Percentiles rank a stretch among this genome's conserved stretches.
phyloP scores from a whole-genome alignment of 2,113 vertebrate species.

The Megaceryle maxima region DNA sequence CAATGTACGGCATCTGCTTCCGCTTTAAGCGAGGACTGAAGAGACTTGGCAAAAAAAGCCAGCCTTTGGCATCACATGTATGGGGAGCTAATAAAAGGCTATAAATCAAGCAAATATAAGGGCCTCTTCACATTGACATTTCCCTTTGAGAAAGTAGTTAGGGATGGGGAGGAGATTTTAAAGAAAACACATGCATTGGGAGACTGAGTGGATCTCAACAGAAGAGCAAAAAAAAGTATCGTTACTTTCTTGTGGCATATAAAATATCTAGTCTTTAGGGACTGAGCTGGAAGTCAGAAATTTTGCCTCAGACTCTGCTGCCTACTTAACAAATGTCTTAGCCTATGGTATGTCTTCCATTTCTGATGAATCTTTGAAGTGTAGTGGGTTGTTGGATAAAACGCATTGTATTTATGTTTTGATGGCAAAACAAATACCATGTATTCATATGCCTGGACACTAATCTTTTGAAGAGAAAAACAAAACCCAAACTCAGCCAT shows the following conservation, averaged over 20 bases:
- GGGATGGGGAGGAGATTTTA: conserved; percentile 26
- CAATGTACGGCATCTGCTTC: conserved; percentile 41
- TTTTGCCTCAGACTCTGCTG: background rate
- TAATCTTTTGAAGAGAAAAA: conserved; percentile 54
- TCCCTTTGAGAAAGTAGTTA: conserved; percentile 48
- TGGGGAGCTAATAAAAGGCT: conserved; percentile 40
- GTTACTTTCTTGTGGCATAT: background rate
- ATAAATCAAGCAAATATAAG: conserved; percentile 43
- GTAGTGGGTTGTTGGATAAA: background rate
- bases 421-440: conserved; percentile 43
- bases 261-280: background rate
- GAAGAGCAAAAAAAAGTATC: background rate
- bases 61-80: conserved; percentile 37
- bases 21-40: conserved; percentile 45
- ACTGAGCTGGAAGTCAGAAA: background rate
- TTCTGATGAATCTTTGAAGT: conserved; percentile 13
- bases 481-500: conserved; percentile 30
- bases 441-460: conserved; percentile 39
- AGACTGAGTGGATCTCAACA: background rate
- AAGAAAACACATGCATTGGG: conserved; percentile 39
- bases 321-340: background rate
- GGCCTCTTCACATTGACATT: conserved; percentile 49
- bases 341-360: background rate
- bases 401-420: conserved; percentile 33
- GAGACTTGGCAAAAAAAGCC: conserved; percentile 34